Evolutionary conservation across 2,888 invertebrate species (phyloP).

Genomic region (Seira musarum): DNA sequence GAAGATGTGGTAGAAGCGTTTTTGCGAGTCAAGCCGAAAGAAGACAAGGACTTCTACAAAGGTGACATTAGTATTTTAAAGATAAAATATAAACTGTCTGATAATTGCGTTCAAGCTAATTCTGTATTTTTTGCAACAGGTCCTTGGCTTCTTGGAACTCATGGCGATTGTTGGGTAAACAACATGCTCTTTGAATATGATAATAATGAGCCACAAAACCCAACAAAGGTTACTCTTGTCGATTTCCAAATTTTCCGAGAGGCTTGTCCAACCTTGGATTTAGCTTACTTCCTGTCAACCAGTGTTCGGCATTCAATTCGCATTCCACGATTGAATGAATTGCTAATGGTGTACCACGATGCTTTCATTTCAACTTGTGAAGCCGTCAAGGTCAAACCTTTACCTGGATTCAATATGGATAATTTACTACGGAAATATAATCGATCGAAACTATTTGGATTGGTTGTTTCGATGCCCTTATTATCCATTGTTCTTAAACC

Average conservation of each 20-base stretch:
- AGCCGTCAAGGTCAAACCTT: conserved; percentile 19
- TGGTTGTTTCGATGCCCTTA: conserved; percentile 25
- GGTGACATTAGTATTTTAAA: conserved; percentile 18
- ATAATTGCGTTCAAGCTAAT: too few relatives aligned
- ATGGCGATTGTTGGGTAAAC: conserved; percentile 65
- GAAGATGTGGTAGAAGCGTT: conserved; percentile 34
- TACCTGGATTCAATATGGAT: conserved; percentile 47
- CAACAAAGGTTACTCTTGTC: conserved; percentile 51
- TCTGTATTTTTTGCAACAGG: too few relatives aligned
- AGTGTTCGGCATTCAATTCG: conserved; percentile 49
- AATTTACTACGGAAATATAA: conserved; percentile 35
- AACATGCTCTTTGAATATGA: conserved; percentile 65
- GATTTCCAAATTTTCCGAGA: conserved; percentile 63
- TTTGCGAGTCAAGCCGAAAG: conserved; percentile 31
- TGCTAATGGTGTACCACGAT: conserved; percentile 53
- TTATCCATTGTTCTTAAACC: conserved; percentile 29
- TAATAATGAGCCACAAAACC: conserved; percentile 26
- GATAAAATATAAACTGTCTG: background rate
- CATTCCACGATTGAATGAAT: conserved; percentile 11
- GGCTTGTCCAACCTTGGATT: conserved; percentile 59
- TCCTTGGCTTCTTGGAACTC: conserved; percentile 56
- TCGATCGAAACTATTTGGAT: conserved; percentile 30
- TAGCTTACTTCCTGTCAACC: conserved; percentile 56
- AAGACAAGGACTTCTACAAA: conserved; percentile 14
- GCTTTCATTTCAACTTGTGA: conserved; percentile 44